Evolutionary conservation across 2,888 invertebrate species (phyloP), one percentile per base, ranked within the genome.

Genomic region (Aproaerema taeniolella): DNA sequence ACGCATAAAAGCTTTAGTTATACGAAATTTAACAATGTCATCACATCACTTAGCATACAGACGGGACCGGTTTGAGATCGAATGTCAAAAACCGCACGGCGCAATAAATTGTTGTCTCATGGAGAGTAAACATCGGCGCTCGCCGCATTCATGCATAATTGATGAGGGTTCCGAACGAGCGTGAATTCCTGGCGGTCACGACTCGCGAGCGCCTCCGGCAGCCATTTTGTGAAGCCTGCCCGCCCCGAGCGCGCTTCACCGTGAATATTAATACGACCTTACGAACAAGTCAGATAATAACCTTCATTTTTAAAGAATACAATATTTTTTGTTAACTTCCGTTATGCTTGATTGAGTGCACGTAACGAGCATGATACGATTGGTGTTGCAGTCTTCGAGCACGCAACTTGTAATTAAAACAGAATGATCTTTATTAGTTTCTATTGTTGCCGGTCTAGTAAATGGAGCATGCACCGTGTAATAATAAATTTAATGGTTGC

Each of bases 91-190:
- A 79, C 77, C 75, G 75, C 82, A 83, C 79, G 78, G 74, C 69
- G 78, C 73, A 78, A 82, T 82, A 83, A 85, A 85, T 85, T 75
- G 76, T 77, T 75, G 79, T 82, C 79, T 77, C 76, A 67, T 73
- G 75, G 76, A 80, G 76, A 79, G 82, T 79, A 81, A 83, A 83
- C 83, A 83, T 78, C 71, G 79, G 65, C 76, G 76, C 74, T 82
- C 70, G 67, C 69, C 79, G 79, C 83, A 82, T 83, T 85, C 83
- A 82, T 83, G 80, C 82, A 85, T 85, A 82, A 85, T 80, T 83
- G 82, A 85, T 85, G 83, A 79, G 80, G 77, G 79, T 75, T 72
- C 63, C 68, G 53, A 74, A 67, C 74, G 66, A 74, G 76, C 74
- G 72, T 78, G 75, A 80, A 83, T 79, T 82, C 85, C 80, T 68